Evolutionary conservation across 2,888 invertebrate species (phyloP).

Genomic region (Anodontia alba): DNA sequence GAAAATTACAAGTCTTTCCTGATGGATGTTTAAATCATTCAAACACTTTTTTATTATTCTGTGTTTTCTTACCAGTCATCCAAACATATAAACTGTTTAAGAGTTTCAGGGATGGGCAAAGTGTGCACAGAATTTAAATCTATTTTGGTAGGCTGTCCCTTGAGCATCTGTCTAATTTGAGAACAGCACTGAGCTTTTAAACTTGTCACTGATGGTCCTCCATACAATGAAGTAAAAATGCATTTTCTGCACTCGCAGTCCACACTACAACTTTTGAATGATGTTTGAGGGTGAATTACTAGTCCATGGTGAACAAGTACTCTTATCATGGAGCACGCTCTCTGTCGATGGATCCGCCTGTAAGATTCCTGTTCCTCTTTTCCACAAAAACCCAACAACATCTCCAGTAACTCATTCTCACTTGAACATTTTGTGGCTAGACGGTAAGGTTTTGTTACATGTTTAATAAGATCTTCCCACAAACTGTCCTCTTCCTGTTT

Average conservation of each 20-base stretch:
- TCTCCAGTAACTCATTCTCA: conserved; percentile 37
- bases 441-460: conserved; percentile 28
- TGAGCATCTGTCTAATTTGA: conserved; percentile 38
- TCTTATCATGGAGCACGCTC: conserved; percentile 31
- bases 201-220: conserved; percentile 20
- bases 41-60: too few species aligned
- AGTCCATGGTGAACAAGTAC: conserved; percentile 35
- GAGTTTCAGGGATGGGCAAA: conserved; percentile 29
- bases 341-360: conserved; percentile 23
- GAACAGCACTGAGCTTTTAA: conserved; percentile 45
- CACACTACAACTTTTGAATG: conserved; percentile 16
- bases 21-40: too few species aligned
- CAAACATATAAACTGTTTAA: conserved; percentile 40
- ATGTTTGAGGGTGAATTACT: conserved; percentile 36
- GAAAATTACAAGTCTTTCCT: too few species aligned
- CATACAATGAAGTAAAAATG: conserved; percentile 45
- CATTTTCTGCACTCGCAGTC: conserved; percentile 42
- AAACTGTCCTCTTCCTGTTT: conserved; percentile 25
- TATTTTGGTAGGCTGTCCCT: background rate
- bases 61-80: conserved; percentile 36
- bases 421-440: conserved; percentile 36
- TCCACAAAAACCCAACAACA: conserved; percentile 39
- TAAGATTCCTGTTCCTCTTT: conserved; percentile 10
- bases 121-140: conserved; percentile 10
- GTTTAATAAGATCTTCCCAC: conserved; percentile 30